These are phyloP conservation scores for Coelopa frigida DNA, from an alignment of 1,140 invertebrate species.

Conservation along the genomic window DNA sequence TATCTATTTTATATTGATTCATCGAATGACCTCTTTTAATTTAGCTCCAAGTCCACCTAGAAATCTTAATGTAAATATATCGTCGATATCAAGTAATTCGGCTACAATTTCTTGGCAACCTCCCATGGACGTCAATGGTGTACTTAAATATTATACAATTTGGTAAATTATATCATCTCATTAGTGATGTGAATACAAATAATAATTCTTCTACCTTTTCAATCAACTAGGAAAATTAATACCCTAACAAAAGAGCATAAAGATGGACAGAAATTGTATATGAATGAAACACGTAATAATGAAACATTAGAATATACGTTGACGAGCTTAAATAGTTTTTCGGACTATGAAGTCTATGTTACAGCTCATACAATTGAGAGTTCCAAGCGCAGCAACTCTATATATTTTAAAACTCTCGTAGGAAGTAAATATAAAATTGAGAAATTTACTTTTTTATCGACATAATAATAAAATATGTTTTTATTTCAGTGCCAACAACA, in stretches of 20 bases:
- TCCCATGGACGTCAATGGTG: slow-evolving; percentile 7
- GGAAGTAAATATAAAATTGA: slow-evolving; percentile 11
- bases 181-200: no score
- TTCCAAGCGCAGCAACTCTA: slow-evolving; percentile 1
- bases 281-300: background rate
- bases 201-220: background rate
- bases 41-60: slow-evolving; percentile 10
- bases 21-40: background rate
- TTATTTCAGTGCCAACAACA: slow-evolving; percentile 1
- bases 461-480: no score
- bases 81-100: slow-evolving; percentile 10
- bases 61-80: background rate
- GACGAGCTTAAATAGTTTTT: slow-evolving; percentile 5
- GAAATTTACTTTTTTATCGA: no score
- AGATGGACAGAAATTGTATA: background rate
- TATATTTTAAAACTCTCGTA: slow-evolving; percentile 7
- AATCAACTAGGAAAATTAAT: background rate
- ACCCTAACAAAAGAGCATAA: background rate
- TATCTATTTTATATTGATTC: background rate
- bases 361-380: slow-evolving; percentile 7
- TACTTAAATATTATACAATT: slow-evolving; percentile 5
- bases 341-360: slow-evolving; percentile 9
- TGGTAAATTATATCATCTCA: slow-evolving; percentile 2
- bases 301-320: slow-evolving; percentile 1
- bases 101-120: slow-evolving; percentile 6